Evolutionary conservation across 1,140 invertebrate species (phyloP), one percentile per base, ranked within the genome.

Genomic region (Drosophila oshimai): DNA sequence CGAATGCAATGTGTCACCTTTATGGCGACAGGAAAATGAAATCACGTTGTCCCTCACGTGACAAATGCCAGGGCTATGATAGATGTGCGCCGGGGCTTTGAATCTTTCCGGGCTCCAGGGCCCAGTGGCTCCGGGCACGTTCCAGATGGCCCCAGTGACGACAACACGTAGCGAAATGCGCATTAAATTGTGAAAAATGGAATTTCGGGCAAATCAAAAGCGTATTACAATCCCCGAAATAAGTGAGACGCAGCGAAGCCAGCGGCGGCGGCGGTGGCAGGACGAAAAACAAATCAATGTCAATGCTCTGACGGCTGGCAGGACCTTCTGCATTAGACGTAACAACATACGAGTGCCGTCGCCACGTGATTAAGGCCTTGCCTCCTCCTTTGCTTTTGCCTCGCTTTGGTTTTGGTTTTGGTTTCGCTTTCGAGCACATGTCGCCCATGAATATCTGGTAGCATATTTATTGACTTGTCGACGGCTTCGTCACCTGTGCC

Each of bases 101-200:
- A 24, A 10, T 12, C 4, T 26, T 55, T 39, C 49, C 58, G 44
- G 64, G 20, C 6, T 26, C 31, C 49, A 10, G 54, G 61, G 6
- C 54, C 54, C 70, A 20, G 46, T 39, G 55, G 26, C 49, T 62
- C 61, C 33, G 62, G 50, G 72, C 81, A 87, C 76, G 81, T 86
- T 80, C 58, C 76, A 69, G 80, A 73, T 74, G 61, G 70, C 41
- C 55, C 65, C 75, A 55, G 76, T 67, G 80, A 80, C 81, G 80
- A 86, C 80, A 87, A 76, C 81, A 86, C 81, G 81, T 86, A 87
- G 72, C 81, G 58, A 87, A 72, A 87, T 87, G 81, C 81, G 81
- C 81, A 86, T 86, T 86, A 86, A 86, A 87, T 86, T 87, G 81
- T 86, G 81, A 87, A 87, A 87, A 87, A 87, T 88, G 81, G 77